These are phyloP conservation scores for Zonotrichia leucophrys DNA, from an alignment of 2,113 vertebrate species.

Conservation along the genomic window DNA sequence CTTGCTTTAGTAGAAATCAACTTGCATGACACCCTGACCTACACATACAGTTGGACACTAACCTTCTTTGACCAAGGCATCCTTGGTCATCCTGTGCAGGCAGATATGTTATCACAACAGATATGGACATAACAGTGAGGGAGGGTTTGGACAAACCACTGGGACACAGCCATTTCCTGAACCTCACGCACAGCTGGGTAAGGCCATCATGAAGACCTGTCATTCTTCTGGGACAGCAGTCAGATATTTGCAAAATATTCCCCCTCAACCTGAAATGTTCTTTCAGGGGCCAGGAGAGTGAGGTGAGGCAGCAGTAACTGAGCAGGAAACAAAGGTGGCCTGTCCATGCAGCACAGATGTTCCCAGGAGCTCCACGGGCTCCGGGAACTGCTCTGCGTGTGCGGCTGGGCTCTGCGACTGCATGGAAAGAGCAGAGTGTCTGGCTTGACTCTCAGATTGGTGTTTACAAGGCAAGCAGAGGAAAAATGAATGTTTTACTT, in stretches of 20 bases:
- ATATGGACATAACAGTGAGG: not conserved
- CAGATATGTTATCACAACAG: not conserved
- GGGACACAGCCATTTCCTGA: not conserved
- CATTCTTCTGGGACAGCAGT: not conserved
- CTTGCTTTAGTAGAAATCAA: not conserved
- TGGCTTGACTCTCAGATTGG: slow-evolving; percentile 29
- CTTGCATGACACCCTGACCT: not conserved
- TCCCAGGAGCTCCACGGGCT: not conserved
- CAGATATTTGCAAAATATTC: not conserved
- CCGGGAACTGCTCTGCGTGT: not conserved
- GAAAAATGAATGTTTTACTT: slow-evolving; percentile 36
- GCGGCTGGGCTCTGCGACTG: rapidly evolving
- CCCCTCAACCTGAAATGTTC: not conserved
- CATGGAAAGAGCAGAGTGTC: not conserved
- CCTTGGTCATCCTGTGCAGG: not conserved
- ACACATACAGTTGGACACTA: not conserved
- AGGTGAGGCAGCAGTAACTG: not conserved
- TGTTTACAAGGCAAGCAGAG: slow-evolving; percentile 34
- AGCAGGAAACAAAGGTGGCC: not conserved
- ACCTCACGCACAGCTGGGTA: not conserved
- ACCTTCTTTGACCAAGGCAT: not conserved
- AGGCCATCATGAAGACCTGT: too few relatives aligned
- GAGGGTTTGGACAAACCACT: not conserved
- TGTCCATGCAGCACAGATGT: rapidly evolving
- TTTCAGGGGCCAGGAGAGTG: not conserved